Percentiles rank a stretch among this genome's conserved stretches.
Conservation (phyloP, 2,113 vertebrate genomes). For the Pardalotus punctatus region DNA sequence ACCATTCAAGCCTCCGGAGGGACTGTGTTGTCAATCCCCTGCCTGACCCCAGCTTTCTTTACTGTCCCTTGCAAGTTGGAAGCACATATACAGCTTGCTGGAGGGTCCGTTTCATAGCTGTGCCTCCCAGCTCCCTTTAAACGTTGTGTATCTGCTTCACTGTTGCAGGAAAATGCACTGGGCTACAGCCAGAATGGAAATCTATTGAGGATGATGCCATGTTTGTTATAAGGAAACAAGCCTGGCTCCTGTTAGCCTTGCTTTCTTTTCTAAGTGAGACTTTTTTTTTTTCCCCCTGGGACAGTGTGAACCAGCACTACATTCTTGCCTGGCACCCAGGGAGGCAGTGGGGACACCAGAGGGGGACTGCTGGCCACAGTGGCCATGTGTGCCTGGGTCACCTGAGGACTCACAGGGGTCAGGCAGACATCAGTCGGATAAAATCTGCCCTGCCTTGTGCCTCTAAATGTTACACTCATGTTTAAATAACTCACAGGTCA, state of each 20-base stretch:
- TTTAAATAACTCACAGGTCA: conserved; percentile 68
- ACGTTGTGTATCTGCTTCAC: not conserved
- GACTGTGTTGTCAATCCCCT: not conserved
- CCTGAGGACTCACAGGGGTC: conserved; percentile 15
- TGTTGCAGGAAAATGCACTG: not conserved
- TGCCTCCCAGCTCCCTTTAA: not conserved
- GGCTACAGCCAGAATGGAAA: conserved; percentile 10
- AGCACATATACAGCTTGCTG: not conserved
- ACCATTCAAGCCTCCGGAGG: not conserved
- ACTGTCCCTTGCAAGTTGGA: not conserved
- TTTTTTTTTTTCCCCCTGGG: not conserved
- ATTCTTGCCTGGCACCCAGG: not conserved
- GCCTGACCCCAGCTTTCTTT: not conserved
- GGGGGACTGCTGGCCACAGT: not conserved
- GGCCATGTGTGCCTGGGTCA: not conserved
- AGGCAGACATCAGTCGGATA: conserved; percentile 2
- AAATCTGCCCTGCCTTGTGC: conserved; percentile 9
- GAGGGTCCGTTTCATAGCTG: not conserved
- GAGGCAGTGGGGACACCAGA: not conserved
- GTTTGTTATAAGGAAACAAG: not conserved
- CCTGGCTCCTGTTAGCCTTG: not conserved
- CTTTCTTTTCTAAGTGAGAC: not conserved
- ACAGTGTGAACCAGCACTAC: not conserved
- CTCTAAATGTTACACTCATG: conserved; percentile 51
- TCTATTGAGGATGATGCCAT: not conserved